Conservation (phyloP, 2,888 invertebrate genomes). For the Cordilura impudica region DNA sequence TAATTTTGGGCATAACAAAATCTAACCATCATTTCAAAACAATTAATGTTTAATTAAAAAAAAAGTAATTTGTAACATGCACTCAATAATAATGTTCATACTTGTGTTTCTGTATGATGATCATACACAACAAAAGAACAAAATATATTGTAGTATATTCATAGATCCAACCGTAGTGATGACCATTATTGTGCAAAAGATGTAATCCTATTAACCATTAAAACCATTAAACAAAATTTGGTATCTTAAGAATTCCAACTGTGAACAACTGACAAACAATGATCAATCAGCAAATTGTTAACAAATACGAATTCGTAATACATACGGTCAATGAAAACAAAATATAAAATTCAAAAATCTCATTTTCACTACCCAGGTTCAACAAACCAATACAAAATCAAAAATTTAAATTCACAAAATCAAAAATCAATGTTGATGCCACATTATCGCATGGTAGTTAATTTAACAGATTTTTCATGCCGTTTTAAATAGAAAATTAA, state of each 20-base stretch:
- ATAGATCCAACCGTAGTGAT: background rate
- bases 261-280: conserved; percentile 62
- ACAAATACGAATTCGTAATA: conserved; percentile 1
- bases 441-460: conserved; percentile 46
- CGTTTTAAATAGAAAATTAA: conserved; percentile 49
- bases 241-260: conserved; percentile 40
- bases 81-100: background rate
- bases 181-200: conserved; percentile 41
- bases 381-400: conserved; percentile 32
- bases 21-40: background rate
- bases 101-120: background rate
- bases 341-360: conserved; percentile 35
- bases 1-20: background rate
- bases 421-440: conserved; percentile 44
- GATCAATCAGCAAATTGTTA: conserved; percentile 62
- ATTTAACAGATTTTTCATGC: conserved; percentile 52
- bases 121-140: background rate
- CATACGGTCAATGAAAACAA: background rate
- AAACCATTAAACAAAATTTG: conserved; percentile 22
- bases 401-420: background rate
- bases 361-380: conserved; percentile 38
- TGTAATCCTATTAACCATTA: conserved; percentile 47
- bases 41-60: conserved; percentile 44
- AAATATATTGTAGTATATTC: too few species aligned
- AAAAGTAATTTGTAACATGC: conserved; percentile 41